Evolutionary conservation across 2,888 invertebrate genomes (phyloP).

Genomic region (Automeris io): DNA sequence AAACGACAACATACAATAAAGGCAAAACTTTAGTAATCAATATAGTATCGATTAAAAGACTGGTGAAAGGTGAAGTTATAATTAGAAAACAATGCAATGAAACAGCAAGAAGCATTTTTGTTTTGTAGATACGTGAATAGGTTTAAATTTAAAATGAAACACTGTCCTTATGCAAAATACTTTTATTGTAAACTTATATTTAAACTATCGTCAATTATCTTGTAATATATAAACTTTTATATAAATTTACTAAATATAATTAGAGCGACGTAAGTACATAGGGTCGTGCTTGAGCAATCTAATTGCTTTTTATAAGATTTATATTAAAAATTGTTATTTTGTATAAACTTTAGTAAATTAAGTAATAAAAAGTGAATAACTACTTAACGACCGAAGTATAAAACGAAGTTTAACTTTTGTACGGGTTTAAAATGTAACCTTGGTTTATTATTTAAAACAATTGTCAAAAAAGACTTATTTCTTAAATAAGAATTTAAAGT

Average conservation of each 20-base stretch:
- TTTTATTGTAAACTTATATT: slow-evolving; percentile 2
- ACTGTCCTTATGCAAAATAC: slow-evolving; percentile 33
- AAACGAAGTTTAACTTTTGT: too few species aligned
- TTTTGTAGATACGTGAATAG: slow-evolving; percentile 24
- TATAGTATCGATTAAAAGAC: too few species aligned
- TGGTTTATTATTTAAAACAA: too few species aligned
- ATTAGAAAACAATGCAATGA: too few species aligned
- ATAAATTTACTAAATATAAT: slow-evolving; percentile 16
- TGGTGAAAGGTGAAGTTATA: too few species aligned
- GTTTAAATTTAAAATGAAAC: slow-evolving; percentile 31
- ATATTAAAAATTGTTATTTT: slow-evolving; percentile 24
- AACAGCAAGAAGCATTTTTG: too few species aligned
- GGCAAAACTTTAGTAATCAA: too few species aligned
- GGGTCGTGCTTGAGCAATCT: slow-evolving; percentile 65
- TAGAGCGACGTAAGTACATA: slow-evolving; percentile 28
- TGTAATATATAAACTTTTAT: slow-evolving; percentile 8
- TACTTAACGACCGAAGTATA: too few species aligned
- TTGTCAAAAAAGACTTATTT: too few species aligned
- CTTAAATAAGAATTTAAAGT: too few species aligned
- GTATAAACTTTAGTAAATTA: slow-evolving; percentile 24
- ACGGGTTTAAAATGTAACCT: too few species aligned
- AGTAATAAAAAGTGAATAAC: neutral
- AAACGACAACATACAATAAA: too few species aligned
- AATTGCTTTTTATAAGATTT: slow-evolving; percentile 48
- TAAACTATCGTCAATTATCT: neutral